Percentiles rank a stretch among this genome's conserved stretches.
These are phyloP conservation scores for Ptyas mucosa DNA, from an alignment of 2,113 vertebrate genomes.

Conservation along the genomic window DNA sequence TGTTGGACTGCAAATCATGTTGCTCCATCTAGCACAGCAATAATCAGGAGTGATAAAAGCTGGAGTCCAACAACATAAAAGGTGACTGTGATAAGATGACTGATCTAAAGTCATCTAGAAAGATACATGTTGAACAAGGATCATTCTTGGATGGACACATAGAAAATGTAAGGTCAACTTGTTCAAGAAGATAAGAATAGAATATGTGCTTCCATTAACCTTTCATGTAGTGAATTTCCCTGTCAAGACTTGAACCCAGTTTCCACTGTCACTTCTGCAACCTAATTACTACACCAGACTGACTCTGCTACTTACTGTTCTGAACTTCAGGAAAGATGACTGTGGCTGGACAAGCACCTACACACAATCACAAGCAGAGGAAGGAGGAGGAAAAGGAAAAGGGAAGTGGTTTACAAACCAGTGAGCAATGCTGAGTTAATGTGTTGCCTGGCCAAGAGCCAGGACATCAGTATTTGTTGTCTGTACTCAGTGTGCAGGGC, in stretches of 20 bases:
- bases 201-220: neutral
- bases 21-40: neutral
- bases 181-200: neutral
- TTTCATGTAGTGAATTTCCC: neutral
- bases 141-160: neutral
- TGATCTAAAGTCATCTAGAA: neutral
- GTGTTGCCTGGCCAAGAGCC: constrained; percentile 19
- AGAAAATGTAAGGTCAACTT: neutral
- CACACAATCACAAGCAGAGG: neutral
- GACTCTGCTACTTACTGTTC: neutral
- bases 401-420: constrained; percentile 1
- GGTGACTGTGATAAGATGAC: neutral
- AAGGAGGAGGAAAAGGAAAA: neutral
- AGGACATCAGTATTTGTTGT: neutral
- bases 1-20: neutral
- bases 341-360: neutral
- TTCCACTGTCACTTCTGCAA: neutral
- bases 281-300: no score
- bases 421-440: constrained; percentile 7
- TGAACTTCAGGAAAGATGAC: neutral
- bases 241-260: neutral
- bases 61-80: neutral
- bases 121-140: neutral
- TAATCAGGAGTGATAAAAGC: neutral
- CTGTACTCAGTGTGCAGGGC: neutral